Evolutionary conservation across 2,797 vertebrate genomes (phyloP).

Genomic region (Chaetophractus vellerosus): DNA sequence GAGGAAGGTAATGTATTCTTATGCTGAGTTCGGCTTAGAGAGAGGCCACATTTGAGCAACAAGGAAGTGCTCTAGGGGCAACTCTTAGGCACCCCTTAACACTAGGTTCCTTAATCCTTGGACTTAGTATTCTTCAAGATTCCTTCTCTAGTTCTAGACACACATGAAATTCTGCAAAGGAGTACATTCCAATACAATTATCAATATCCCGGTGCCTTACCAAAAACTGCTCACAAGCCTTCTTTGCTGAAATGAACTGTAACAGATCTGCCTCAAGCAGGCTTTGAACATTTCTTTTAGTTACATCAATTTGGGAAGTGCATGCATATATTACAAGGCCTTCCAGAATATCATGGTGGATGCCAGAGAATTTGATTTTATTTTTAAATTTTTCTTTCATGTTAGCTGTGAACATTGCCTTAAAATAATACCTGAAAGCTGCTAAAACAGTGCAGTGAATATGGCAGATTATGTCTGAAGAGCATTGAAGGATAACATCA

Average conservation of each 20-base stretch:
- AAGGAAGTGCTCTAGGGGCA: too few relatives aligned
- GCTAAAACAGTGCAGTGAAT: constrained; percentile 96
- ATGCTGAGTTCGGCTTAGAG: too few relatives aligned
- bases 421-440: constrained; percentile 97
- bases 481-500: constrained; percentile 94
- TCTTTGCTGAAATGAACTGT: constrained; percentile 95
- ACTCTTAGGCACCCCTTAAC: too few relatives aligned
- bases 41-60: too few relatives aligned
- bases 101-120: constrained; percentile 94
- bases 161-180: constrained; percentile 95
- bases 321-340: constrained; percentile 95
- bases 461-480: constrained; percentile 93
- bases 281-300: constrained; percentile 95
- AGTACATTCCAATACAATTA: constrained; percentile 98
- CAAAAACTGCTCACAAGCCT: constrained; percentile 96
- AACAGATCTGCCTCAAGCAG: constrained; percentile 96
- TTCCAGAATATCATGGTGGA: constrained; percentile 92
- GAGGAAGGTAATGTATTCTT: too few relatives aligned
- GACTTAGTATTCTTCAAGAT: constrained; percentile 93
- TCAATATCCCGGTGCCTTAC: constrained; percentile 95
- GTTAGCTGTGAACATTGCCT: constrained; percentile 98
- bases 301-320: constrained; percentile 95
- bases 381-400: constrained; percentile 96
- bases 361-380: constrained; percentile 93
- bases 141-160: constrained; percentile 94